These are phyloP conservation scores for Drosophila helvetica DNA, from an alignment of 2,888 invertebrate species.

Conservation along the genomic window DNA sequence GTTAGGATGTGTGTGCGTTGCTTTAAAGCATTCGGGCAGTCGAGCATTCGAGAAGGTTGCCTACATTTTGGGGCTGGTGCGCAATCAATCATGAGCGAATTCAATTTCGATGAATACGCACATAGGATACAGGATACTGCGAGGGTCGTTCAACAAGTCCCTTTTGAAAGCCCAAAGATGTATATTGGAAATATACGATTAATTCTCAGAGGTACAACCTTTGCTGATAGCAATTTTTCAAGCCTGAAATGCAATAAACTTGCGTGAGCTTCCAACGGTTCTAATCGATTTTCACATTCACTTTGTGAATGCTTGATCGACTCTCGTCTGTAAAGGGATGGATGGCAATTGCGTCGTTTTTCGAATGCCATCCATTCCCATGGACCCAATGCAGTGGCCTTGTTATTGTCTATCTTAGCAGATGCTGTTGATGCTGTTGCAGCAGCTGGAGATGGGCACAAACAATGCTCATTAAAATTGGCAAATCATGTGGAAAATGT, in stretches of 20 bases:
- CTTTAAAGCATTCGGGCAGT: constrained; percentile 39
- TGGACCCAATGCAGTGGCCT: constrained; percentile 27
- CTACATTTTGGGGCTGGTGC: constrained; percentile 64
- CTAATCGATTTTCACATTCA: neutral
- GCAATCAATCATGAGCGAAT: constrained; percentile 76
- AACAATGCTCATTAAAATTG: constrained; percentile 72
- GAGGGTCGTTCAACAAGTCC: neutral
- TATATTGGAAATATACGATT: neutral
- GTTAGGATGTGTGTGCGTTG: constrained; percentile 6
- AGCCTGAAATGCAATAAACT: neutral
- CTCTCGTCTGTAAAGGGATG: neutral
- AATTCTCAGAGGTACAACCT: neutral
- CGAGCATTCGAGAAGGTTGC: constrained; percentile 46
- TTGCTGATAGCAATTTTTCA: neutral
- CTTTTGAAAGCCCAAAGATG: neutral
- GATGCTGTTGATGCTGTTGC: constrained; percentile 40
- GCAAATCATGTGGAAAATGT: constrained; percentile 76
- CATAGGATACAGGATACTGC: constrained; percentile 12
- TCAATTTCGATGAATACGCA: constrained; percentile 67
- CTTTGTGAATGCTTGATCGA: neutral
- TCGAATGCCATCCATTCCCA: constrained; percentile 16
- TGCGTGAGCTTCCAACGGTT: neutral
- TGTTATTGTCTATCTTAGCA: constrained; percentile 39
- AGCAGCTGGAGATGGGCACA: constrained; percentile 53
- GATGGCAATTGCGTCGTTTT: constrained; percentile 42